Evolutionary conservation across 2,113 vertebrate species (phyloP).

Genomic region (Tragelaphus strepsiceros): DNA sequence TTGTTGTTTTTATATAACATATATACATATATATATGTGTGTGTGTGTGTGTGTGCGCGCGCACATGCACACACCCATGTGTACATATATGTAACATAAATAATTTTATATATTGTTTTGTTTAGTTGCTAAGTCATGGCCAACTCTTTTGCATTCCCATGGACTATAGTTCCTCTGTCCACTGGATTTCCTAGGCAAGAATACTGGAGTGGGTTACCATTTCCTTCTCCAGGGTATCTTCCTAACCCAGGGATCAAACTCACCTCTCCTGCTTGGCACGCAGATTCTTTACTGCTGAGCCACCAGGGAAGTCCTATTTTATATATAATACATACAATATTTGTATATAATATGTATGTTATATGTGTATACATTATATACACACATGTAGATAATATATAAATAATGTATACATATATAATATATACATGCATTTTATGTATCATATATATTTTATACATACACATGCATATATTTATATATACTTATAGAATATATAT

Average conservation of each 20-base stretch:
- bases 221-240: not conserved
- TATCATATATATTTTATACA: not conserved
- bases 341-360: not conserved
- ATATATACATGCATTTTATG: not conserved
- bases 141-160: not conserved
- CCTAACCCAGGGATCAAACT: not conserved
- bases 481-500: not conserved
- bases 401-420: not conserved
- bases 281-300: not conserved
- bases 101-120: not conserved
- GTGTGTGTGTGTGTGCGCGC: no score
- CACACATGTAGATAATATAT: not conserved
- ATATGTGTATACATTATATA: not conserved
- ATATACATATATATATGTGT: not conserved
- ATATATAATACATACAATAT: not conserved
- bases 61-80: rapidly evolving
- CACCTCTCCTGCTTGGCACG: not conserved
- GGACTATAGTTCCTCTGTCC: not conserved
- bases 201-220: not conserved
- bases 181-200: not conserved
- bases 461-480: not conserved
- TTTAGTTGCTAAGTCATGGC: not conserved
- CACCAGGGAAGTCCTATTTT: not conserved
- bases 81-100: not conserved
- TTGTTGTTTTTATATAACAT: not conserved